Evolutionary conservation across 1,140 invertebrate genomes (phyloP), one percentile per base, ranked within the genome.

Genomic region (Camponotus pennsylvanicus): DNA sequence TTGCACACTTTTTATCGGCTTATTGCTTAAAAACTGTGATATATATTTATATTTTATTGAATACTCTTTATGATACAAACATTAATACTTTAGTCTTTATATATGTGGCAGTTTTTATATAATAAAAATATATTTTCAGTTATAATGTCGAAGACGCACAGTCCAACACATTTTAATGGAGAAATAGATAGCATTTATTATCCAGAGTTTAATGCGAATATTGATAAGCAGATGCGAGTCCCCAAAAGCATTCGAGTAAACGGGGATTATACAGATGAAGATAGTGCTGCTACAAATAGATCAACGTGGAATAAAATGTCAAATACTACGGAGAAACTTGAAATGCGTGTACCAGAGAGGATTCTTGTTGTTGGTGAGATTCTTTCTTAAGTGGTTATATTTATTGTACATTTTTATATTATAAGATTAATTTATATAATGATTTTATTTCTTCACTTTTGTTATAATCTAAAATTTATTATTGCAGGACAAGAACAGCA

Each of bases 311-410:
- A 96, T 91, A 96, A 96, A 75, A 67, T 92, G 49, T 61, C 88
- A 91, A 93, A 93, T 79, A 92, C 15, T 79, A 92, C 15, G 95
- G 97, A 98, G 88, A 97, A 97, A 95, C 96, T 97, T 93, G 96
- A 98, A 87, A 99, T 98, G 98, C 97, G 97, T 92, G 98, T 99
- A 42, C 98, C 98, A n/a, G 98, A 98, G 89, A 96, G 98, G 92
- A 98, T 99, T 94, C 95, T 98, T 86, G 97, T 98, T 73, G 96
- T 97, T 89, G 98, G 96, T 96, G 94, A 93, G 92, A 87, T 84
- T 76, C 32, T 70, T 52, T 61, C n/a, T 90, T 52, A 45, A 49
- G 18, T 32, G 11, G 21, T 18, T 42, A 0, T 13, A 57, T 49
- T 0, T 67, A 69, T 40, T 34, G 45, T n/a, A 5, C 0, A 8